Evolutionary conservation across 64 coral and sea anemone genomes (phyloP), one percentile per base, ranked within the genome.

Genomic region (Catalaphyllia jardinei): DNA sequence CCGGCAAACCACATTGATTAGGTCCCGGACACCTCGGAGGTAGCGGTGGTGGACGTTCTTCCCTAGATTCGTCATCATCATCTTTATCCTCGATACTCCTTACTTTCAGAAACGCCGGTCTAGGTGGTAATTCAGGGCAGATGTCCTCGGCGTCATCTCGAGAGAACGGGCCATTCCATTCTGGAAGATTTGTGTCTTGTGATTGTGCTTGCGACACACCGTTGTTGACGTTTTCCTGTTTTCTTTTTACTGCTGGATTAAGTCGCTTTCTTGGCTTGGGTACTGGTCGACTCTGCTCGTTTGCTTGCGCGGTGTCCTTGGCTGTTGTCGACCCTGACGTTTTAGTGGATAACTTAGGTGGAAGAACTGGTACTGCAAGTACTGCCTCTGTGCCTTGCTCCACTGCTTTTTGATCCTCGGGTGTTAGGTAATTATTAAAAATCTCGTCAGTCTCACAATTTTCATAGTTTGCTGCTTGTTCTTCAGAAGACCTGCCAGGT

Each of bases 61-160:
- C 79, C 33, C 22, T 55, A 6, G 28, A 27, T 25, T 33, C 24
- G 14, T 19, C 8, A 54, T 8, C 16, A 24, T 84, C 39, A 12
- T 31, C 22, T 65, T 83, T 30, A 22, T 64, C 61, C 12, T 50
- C 61, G n/a, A 25, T 51, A 3, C 0, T 4, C 22, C 22, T 3
- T 25, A 35, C 16, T 13, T 0, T 12, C 0, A 85, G 62, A 29
- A 85, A 85, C 25, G 28, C n/a, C 11, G 81, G 62, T 17, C 12
- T 67, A 17, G 62, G 81, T 64, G 81, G 81, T 28, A 71, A n/a
- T 20, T 69, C 81, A 16, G 81, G 81, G 60, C 29, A 12, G 33
- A 5, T 4, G 0, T 61, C 78, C 3, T 20, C n/a, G 4, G 5
- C 18, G 31, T 65, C 28, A 64, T 82, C 31, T 35, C 20, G 18